Conservation (phyloP, 2,797 vertebrate species). For the Leuciscus waleckii region DNA sequence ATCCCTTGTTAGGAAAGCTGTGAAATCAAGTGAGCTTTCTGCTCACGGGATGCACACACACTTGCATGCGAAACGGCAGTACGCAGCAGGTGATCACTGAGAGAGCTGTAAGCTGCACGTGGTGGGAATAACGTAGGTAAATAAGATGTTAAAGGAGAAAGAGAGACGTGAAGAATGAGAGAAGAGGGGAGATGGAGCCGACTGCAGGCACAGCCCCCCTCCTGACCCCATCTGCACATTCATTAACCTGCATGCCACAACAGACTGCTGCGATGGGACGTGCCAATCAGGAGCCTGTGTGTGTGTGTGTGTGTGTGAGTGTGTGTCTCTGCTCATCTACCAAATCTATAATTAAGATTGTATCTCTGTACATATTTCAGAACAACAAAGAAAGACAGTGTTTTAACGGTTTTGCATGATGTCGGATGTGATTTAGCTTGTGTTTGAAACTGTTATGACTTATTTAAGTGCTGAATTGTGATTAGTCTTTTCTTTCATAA, state of each 20-base stretch:
- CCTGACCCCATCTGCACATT: conserved; percentile 78
- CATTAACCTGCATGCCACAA: conserved; percentile 80
- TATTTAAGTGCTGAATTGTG: background rate
- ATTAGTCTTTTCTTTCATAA: conserved; percentile 15
- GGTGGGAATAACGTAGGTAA: conserved; percentile 38
- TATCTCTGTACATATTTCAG: conserved; percentile 63
- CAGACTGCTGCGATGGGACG: conserved; percentile 52
- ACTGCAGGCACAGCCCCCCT: conserved; percentile 59
- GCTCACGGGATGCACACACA: conserved; percentile 35
- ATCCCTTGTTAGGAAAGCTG: conserved; percentile 62
- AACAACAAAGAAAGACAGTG: conserved; percentile 4
- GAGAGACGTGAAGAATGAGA: conserved; percentile 36
- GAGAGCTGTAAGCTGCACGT: conserved; percentile 36
- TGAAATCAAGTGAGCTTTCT: conserved; percentile 60
- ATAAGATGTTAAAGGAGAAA: conserved; percentile 51
- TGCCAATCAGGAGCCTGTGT: conserved; percentile 51
- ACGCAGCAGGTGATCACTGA: conserved; percentile 51
- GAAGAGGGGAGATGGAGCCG: conserved; percentile 44
- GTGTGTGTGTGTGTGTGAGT: conserved; percentile 18
- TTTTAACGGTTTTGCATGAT: conserved; percentile 33
- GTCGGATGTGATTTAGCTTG: conserved; percentile 3
- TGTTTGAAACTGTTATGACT: conserved; percentile 34
- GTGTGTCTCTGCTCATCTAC: conserved; percentile 53
- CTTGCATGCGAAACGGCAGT: conserved; percentile 17
- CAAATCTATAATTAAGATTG: conserved; percentile 44